Conservation (phyloP, 2,888 invertebrate genomes). For the Drosophila incognita region DNA sequence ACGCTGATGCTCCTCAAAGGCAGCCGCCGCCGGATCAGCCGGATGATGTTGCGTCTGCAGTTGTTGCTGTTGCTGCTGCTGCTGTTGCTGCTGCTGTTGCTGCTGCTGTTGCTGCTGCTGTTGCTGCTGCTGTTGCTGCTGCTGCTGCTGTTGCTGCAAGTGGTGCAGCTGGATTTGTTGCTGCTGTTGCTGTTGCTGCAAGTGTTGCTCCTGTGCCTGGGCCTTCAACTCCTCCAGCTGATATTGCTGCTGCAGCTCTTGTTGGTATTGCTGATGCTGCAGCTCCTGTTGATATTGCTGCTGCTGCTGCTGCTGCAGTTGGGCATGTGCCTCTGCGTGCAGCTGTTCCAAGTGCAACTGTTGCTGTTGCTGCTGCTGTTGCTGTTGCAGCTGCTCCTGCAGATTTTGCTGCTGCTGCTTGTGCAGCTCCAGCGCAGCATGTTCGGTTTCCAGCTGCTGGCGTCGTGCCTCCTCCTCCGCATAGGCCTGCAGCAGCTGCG, state of each 20-base stretch:
- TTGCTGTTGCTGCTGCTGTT: conserved; percentile 62
- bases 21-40: conserved; percentile 58
- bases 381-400: conserved; percentile 55
- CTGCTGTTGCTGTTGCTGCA: conserved; percentile 56
- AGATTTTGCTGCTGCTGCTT: conserved; percentile 62
- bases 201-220: conserved; percentile 62
- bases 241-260: conserved; percentile 53
- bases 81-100: conserved; percentile 67
- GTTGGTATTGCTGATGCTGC: conserved; percentile 9
- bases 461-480: conserved; percentile 81
- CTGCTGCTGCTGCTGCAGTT: conserved; percentile 66
- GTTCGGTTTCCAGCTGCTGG: conserved; percentile 78
- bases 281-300: conserved; percentile 42
- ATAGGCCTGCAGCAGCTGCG: conserved; percentile 81
- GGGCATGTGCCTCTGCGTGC: conserved; percentile 72
- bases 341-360: conserved; percentile 41
- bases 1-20: conserved; percentile 83
- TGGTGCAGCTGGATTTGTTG: conserved; percentile 20
- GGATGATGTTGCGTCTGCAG: conserved; percentile 62
- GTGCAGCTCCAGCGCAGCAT: conserved; percentile 78
- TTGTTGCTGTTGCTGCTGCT: conserved; percentile 55
- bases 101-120: conserved; percentile 53
- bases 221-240: conserved; percentile 59
- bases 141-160: conserved; percentile 64
- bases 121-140: conserved; percentile 61